Evolutionary conservation across 2,888 invertebrate species (phyloP).

Genomic region (Argyra leucocephala): DNA sequence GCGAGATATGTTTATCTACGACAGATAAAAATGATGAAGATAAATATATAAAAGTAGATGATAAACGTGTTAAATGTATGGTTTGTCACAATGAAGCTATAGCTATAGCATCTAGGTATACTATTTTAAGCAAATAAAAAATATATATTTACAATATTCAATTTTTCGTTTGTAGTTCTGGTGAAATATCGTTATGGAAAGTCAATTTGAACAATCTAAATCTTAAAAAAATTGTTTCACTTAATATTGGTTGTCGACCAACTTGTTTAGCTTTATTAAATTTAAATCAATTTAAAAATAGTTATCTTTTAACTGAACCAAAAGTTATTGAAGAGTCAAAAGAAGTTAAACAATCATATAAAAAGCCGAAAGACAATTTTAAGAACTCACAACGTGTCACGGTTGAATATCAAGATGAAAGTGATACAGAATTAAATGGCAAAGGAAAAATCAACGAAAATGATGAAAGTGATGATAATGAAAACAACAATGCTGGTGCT

Average conservation of each 20-base stretch:
- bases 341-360: background rate
- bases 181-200: slow-evolving; percentile 67
- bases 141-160: background rate
- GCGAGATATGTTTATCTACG: slow-evolving; percentile 49
- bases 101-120: slow-evolving; percentile 57
- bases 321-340: background rate
- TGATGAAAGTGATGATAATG: background rate
- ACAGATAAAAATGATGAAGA: background rate
- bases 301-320: slow-evolving; percentile 21
- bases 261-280: slow-evolving; percentile 59
- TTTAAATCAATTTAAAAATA: slow-evolving; percentile 33
- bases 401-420: background rate
- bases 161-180: slow-evolving; percentile 46
- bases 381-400: background rate
- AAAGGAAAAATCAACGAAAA: background rate
- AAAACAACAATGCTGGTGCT: background rate
- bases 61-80: slow-evolving; percentile 60
- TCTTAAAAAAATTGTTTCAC: slow-evolving; percentile 47
- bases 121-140: background rate
- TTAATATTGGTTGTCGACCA: slow-evolving; percentile 61
- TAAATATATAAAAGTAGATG: slow-evolving; percentile 46
- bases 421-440: background rate
- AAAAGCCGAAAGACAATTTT: background rate
- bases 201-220: slow-evolving; percentile 31
- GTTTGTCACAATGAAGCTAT: slow-evolving; percentile 49